Evolutionary conservation across 2,797 vertebrate genomes (phyloP), one percentile per base, ranked within the genome.

Genomic region (Pteronotus mesoamericanus): DNA sequence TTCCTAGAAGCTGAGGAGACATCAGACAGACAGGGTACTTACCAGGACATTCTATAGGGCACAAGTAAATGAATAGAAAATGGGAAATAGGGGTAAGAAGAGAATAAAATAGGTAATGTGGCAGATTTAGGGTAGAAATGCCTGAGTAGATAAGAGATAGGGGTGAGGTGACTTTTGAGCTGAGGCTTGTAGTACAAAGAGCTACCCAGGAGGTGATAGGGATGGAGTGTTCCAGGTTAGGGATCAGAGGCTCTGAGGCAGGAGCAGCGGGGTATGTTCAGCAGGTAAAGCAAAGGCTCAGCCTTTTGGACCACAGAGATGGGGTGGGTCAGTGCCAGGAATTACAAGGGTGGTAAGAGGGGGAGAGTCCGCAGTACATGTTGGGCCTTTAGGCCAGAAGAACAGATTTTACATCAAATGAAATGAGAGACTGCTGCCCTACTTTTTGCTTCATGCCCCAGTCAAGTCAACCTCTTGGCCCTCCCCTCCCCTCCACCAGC

Each of bases 271-370:
- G 3, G 48, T 15, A 0, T 46, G 51, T 39, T 10, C 24, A 79
- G 71, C 48, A n/a, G 32, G 15, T 21, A 9, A 79, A 8, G 15
- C 2, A 8, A 14, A 95, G 68, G 26, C 6, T 0, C 14, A 10
- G 37, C 51, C 26, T 34, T 6, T 29, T 37, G 3, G 53, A 26
- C 2, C 34, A 32, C 59, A 77, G 22, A 24, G 2, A 2, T 10
- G 55, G 39, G 48, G 26, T 1, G 29, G 44, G 22, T 64, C 19
- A 0, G 59, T 34, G 22, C 46, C 51, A 0, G 3, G 66, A 37
- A 21, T 57, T 11, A 1, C 1, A 19, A 16, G 0, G 0, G 15
- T 10, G 51, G 24, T 46, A 61, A 42, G 9, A 15, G 22, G 37
- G 55, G 32, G 4, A 66, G 66, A 15, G 18, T 55, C 44, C 12